Conservation (phyloP, 1,140 invertebrate genomes). For the Hycleus cichorii region DNA sequence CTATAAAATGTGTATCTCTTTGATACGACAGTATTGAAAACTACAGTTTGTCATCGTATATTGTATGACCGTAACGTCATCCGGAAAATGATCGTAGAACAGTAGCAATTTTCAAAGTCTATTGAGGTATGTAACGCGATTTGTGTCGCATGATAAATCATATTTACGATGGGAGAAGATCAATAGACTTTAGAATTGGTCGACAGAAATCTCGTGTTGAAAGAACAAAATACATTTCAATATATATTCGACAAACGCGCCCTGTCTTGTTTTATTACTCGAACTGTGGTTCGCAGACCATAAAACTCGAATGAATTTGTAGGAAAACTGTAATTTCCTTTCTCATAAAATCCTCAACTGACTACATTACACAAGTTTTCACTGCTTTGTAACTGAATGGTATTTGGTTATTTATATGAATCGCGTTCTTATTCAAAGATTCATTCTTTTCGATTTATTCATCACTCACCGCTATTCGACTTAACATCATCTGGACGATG, state of each 20-base stretch:
- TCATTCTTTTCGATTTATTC: not conserved
- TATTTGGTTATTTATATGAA: too few species aligned
- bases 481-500: constrained; percentile 59
- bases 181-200: constrained; percentile 13
- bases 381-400: too few species aligned
- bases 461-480: constrained; percentile 57
- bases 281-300: constrained; percentile 6
- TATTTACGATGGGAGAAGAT: constrained; percentile 19
- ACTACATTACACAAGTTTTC: not conserved
- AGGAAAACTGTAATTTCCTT: constrained; percentile 6
- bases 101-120: constrained; percentile 16
- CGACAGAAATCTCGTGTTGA: constrained; percentile 1
- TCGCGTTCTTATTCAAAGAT: too few species aligned
- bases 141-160: constrained; percentile 24
- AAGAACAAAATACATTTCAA: constrained; percentile 11
- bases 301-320: constrained; percentile 13
- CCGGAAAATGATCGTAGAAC: not conserved
- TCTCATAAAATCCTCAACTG: not conserved
- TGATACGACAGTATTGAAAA: too few species aligned
- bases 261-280: constrained; percentile 14
- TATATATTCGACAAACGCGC: constrained; percentile 6
- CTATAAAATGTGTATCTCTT: too few species aligned
- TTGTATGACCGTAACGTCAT: too few species aligned
- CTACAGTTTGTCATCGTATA: too few species aligned
- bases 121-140: constrained; percentile 21